phyloP scores from a whole-genome alignment of 2,888 invertebrate genomes.

The Terebella lapidaria region DNA sequence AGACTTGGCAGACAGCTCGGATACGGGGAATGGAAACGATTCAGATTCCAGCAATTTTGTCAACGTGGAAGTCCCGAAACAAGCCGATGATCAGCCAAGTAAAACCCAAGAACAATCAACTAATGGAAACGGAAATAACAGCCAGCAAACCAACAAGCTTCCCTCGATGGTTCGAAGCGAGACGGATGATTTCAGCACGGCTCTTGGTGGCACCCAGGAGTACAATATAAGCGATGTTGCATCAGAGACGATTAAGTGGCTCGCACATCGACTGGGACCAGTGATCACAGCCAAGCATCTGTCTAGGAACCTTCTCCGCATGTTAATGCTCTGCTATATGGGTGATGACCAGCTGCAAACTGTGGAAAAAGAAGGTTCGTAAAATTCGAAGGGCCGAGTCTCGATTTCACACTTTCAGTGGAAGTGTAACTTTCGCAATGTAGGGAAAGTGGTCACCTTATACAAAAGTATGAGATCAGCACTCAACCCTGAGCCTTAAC shows the following conservation, averaged over 20 bases:
- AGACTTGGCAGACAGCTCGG: background rate
- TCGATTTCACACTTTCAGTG: too few species aligned
- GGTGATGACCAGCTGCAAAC: constrained; percentile 50
- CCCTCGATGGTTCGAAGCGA: constrained; percentile 43
- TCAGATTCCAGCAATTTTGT: background rate
- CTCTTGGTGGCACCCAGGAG: constrained; percentile 24
- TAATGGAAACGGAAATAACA: background rate
- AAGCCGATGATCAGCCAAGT: background rate
- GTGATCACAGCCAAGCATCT: constrained; percentile 86
- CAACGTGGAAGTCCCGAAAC: background rate
- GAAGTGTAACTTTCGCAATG: too few species aligned
- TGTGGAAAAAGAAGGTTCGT: background rate
- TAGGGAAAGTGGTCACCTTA: too few species aligned
- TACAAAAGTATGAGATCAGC: too few species aligned
- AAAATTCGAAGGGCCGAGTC: background rate
- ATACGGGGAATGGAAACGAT: background rate
- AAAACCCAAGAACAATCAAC: too few species aligned
- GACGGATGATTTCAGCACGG: constrained; percentile 37
- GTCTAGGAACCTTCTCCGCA: constrained; percentile 83
- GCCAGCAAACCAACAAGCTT: background rate
- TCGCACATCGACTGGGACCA: constrained; percentile 88
- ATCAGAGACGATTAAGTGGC: constrained; percentile 65
- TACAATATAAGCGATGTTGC: constrained; percentile 49
- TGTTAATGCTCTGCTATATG: constrained; percentile 89
- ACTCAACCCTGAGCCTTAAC: too few species aligned